A percentile compares a stretch with the other conserved stretches of the same genome.
These are phyloP conservation scores for Sceloporus tristichus DNA, from an alignment of 2,113 vertebrate species.

Conservation along the genomic window DNA sequence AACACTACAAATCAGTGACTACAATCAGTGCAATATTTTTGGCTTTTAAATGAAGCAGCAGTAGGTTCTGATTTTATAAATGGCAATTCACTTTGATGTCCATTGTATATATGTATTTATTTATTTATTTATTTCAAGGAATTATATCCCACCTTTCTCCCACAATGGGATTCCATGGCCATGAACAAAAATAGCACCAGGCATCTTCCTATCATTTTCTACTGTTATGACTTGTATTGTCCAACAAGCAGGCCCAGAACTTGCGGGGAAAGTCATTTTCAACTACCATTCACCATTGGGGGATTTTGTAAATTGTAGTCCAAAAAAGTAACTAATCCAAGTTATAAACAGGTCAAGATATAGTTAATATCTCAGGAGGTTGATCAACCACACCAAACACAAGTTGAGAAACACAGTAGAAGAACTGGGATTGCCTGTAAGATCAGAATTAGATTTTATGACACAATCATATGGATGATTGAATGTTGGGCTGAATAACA, in stretches of 20 bases:
- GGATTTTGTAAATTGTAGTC: no score
- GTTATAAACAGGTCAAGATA: no score
- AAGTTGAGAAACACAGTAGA: neutral
- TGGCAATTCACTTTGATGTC: neutral
- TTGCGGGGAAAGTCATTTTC: no score
- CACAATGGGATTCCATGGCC: neutral
- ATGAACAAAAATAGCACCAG: neutral
- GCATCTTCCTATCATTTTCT: neutral
- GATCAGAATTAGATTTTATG: slow-evolving; percentile 19
- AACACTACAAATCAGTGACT: slow-evolving; percentile 11
- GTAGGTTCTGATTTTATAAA: neutral
- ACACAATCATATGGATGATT: slow-evolving; percentile 32
- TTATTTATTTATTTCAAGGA: no score
- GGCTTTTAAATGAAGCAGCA: neutral
- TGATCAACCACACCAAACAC: slow-evolving; percentile 23
- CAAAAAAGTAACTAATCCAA: no score
- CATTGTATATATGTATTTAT: no score
- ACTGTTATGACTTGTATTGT: neutral
- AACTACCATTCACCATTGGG: no score
- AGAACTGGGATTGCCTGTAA: neutral
- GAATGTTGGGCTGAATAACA: slow-evolving; percentile 40
- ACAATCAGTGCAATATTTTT: neutral
- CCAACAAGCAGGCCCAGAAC: no score
- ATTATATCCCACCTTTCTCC: no score
- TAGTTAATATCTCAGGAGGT: neutral